A percentile compares a stretch with the other conserved stretches of the same genome.
phyloP scores from a whole-genome alignment of 2,113 vertebrate genomes.

The Platysternon megacephalum region DNA sequence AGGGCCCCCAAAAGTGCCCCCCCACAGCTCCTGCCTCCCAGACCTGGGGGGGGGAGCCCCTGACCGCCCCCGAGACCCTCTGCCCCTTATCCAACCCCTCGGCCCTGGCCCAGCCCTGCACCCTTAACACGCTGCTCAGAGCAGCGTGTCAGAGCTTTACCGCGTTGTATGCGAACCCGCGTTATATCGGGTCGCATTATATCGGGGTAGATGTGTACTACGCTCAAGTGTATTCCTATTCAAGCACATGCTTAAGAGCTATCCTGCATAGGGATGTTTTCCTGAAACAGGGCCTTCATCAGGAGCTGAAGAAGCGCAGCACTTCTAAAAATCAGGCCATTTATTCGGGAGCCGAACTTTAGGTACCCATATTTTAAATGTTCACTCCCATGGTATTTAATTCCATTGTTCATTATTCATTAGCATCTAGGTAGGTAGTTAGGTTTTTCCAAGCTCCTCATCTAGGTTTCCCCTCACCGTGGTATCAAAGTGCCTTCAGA shows the following conservation, averaged over 20 bases:
- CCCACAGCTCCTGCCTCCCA: no score
- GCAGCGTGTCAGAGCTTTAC: no score
- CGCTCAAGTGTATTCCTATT: background rate
- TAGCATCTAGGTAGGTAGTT: background rate
- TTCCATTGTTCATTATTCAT: background rate
- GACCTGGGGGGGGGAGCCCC: no score
- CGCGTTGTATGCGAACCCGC: no score
- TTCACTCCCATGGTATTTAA: background rate
- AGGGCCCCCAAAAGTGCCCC: no score
- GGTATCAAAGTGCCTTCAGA: background rate
- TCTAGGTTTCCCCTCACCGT: background rate
- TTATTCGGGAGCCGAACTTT: background rate
- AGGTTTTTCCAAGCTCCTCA: background rate
- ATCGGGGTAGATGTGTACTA: no score
- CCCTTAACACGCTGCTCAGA: no score
- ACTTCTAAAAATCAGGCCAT: background rate
- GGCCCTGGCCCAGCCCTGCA: no score
- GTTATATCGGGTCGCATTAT: no score
- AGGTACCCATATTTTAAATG: background rate
- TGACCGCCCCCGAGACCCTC: no score
- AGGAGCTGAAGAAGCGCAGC: background rate
- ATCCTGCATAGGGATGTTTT: accelerated
- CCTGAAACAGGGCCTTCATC: background rate
- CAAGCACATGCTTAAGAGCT: accelerated
- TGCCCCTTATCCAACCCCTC: no score